Percentiles rank a stretch among this genome's conserved stretches.
These are phyloP conservation scores for Siphlonurus alternatus DNA, from an alignment of 2,888 invertebrate genomes.

Conservation along the genomic window DNA sequence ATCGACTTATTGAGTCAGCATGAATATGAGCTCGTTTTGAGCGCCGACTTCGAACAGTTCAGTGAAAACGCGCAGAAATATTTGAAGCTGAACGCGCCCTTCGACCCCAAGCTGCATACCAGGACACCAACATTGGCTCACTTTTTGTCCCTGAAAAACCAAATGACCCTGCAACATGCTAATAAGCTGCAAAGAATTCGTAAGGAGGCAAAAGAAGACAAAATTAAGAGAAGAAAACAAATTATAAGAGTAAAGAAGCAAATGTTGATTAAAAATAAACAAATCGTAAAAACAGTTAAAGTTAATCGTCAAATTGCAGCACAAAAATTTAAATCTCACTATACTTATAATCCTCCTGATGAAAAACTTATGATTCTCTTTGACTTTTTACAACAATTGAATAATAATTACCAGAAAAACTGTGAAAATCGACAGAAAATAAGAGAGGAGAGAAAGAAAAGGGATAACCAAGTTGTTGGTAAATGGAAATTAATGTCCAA, in stretches of 20 bases:
- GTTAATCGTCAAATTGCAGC: not conserved
- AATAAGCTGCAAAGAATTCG: not conserved
- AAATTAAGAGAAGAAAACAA: not conserved
- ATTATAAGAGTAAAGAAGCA: not conserved
- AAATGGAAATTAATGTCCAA: no score
- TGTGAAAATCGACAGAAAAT: not conserved
- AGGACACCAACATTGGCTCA: not conserved
- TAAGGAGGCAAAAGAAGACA: not conserved
- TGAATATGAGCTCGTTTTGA: not conserved
- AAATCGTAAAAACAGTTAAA: not conserved
- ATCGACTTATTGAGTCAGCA: not conserved
- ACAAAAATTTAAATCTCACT: not conserved
- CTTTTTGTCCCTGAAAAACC: not conserved
- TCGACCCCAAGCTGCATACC: not conserved
- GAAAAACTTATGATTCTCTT: not conserved
- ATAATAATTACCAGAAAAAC: not conserved
- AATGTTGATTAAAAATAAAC: not conserved
- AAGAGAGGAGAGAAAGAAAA: not conserved
- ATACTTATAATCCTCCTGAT: not conserved
- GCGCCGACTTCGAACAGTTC: not conserved
- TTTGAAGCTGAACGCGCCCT: not conserved
- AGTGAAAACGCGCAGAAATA: not conserved
- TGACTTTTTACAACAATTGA: not conserved
- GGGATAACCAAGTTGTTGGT: not conserved
- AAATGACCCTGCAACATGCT: not conserved